Percentiles rank a stretch among this genome's conserved stretches.
Evolutionary conservation across 1,140 invertebrate species (phyloP).

Genomic region (Panulirus ornatus): DNA sequence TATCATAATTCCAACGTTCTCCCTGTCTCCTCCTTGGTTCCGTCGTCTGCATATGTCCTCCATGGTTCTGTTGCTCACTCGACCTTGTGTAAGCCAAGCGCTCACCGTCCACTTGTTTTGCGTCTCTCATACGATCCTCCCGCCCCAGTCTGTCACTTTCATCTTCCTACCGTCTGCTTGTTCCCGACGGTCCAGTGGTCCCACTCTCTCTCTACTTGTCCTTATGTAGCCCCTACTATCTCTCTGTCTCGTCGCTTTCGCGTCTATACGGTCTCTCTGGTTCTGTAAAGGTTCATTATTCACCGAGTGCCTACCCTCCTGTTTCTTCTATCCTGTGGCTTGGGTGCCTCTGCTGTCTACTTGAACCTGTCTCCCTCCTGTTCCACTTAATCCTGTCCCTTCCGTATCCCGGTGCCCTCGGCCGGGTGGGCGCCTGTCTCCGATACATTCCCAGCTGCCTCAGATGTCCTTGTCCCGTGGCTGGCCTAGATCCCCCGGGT

Average conservation of each 20-base stretch:
- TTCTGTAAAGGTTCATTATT: not conserved
- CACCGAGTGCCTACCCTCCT: too few relatives aligned
- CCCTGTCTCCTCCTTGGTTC: not conserved
- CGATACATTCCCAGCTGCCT: not conserved
- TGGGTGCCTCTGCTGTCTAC: too few relatives aligned
- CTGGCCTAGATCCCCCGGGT: not conserved
- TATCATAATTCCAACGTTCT: not conserved
- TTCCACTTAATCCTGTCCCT: too few relatives aligned
- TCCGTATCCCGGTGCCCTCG: not conserved
- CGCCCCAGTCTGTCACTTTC: too few relatives aligned
- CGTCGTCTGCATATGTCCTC: not conserved
- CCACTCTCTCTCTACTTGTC: not conserved
- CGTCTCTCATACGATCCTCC: too few relatives aligned
- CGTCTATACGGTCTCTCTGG: not conserved
- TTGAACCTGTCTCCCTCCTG: too few relatives aligned
- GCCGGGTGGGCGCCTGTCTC: not conserved
- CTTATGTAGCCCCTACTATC: not conserved
- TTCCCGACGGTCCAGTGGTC: not conserved
- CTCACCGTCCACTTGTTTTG: too few relatives aligned
- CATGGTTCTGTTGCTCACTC: too few relatives aligned
- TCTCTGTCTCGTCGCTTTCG: not conserved
- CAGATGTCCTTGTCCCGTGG: not conserved
- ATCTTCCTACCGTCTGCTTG: not conserved
- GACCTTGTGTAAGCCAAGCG: too few relatives aligned
- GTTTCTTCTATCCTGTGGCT: too few relatives aligned